Conservation (phyloP, 2,888 invertebrate genomes). For the Parapristionchus giblindavisi region DNA sequence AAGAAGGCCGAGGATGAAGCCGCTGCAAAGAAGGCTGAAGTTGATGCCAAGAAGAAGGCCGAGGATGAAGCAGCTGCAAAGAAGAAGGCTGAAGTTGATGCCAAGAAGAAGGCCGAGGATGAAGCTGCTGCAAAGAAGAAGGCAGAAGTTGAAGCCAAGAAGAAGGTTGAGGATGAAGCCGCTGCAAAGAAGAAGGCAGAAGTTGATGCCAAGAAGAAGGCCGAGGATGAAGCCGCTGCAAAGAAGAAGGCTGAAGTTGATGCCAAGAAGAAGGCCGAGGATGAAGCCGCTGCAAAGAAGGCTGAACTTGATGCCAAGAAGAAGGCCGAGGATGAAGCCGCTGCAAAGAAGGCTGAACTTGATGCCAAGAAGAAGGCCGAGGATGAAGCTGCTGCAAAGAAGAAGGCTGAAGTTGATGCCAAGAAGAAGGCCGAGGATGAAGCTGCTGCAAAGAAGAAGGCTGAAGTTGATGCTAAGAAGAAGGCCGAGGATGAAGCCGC, state of each 20-base stretch:
- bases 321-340: constrained; percentile 37
- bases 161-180: neutral
- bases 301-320: constrained; percentile 33
- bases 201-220: constrained; percentile 1
- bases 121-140: too few relatives aligned
- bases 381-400: constrained; percentile 29
- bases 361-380: constrained; percentile 24
- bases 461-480: constrained; percentile 30
- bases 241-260: too few relatives aligned
- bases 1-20: neutral
- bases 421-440: constrained; percentile 34
- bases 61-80: neutral
- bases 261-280: too few relatives aligned
- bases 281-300: constrained; percentile 12
- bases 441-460: constrained; percentile 4
- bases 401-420: constrained; percentile 20
- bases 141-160: neutral
- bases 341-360: constrained; percentile 31
- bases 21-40: neutral
- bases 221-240: too few relatives aligned
- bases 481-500: constrained; percentile 27
- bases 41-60: neutral
- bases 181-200: neutral
- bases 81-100: neutral
- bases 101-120: neutral